Evolutionary conservation across 2,888 invertebrate genomes (phyloP), one percentile per base, ranked within the genome.

Genomic region (Parelbella ahira): DNA sequence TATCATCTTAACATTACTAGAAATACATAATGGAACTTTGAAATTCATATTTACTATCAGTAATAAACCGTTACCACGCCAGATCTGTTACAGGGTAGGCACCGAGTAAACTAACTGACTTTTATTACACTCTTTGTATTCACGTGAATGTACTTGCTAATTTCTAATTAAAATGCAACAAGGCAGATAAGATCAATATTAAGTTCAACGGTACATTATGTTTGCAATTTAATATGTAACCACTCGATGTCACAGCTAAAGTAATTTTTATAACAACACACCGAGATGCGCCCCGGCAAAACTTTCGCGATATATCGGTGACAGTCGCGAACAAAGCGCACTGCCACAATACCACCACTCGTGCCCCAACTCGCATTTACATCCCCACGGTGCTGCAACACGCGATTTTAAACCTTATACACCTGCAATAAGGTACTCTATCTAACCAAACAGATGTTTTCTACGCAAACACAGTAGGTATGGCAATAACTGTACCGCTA

Each of bases 221-320:
- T n/a, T n/a, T 18, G 9, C 18, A 37, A 25, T 12, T 39, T 13
- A 12, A 28, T 19, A 21, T 15, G 33, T 28, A 34, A 28, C n/a
- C n/a, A n/a, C n/a, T 23, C 21, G 12, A 29, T 15, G 15, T 36
- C 42, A 29, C n/a, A n/a, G n/a, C 24, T 53, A 58, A 54, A 57
- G 58, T 63, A 55, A 65, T 64, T 62, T 58, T 58, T 56, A 57
- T 51, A 51, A 47, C 49, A 51, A 46, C 49, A 12, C 20, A 20
- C 25, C 36, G 25, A 47, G 38, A 49, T 43, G 42, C 65, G 67
- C 62, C 67, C 72, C 68, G 69, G 75, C 68, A 65, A 60, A 82
- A 82, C 68, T 84, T 82, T 78, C 62, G 65, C 77, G 75, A 81
- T 83, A 83, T 84, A 83, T 84, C 81, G 73, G 77, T 68, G 79